Evolutionary conservation across 2,797 vertebrate species (phyloP), one percentile per base, ranked within the genome.

Genomic region (Pogoniulus pusillus): DNA sequence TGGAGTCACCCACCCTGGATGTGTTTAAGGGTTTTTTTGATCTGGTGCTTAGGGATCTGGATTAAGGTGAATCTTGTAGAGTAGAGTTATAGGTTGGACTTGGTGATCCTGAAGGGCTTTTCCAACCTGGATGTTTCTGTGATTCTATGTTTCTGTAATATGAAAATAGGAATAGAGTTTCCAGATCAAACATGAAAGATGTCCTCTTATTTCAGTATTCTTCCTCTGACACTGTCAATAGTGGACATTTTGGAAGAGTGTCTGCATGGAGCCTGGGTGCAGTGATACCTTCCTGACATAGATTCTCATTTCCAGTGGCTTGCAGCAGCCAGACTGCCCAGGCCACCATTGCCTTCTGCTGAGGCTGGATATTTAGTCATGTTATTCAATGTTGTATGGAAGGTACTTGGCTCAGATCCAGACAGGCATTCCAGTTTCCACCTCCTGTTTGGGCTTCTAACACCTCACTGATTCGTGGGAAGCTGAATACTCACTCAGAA

Each of bases 381-480:
- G 65, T 68, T 80, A 45, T 30, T 72, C 59, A 37, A 39, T 57
- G 30, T 23, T 71, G 18, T 24, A 51, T 80, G 60, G 77, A 88
- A 82, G 24, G 45, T 59, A 64, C 30, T 47, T 86, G 81, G 75
- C 78, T 91, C 35, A 74, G 26, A 73, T 51, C 49, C 84, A 76
- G 68, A 22, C 10, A 66, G 41, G 27, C 12, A 49, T 84, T 91
- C 84, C 68, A 23, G 35, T 85, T 93, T 89, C 53, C 58, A 85
- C 1, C 29, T 82, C 62, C 75, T 82, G 41, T 77, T 85, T 4
- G 1, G 62, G 22, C 18, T 86, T 73, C 60, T 66, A 83, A 43
- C 30, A 76, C 59, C 80, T 57, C 47, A 23, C 14, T 55, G 89
- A n/a, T 94, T 87, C 72, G 85, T 39, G 55, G 76, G 82, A 83